phyloP scores from a whole-genome alignment of 2,797 vertebrate species.

The Pseudochirops cupreus region DNA sequence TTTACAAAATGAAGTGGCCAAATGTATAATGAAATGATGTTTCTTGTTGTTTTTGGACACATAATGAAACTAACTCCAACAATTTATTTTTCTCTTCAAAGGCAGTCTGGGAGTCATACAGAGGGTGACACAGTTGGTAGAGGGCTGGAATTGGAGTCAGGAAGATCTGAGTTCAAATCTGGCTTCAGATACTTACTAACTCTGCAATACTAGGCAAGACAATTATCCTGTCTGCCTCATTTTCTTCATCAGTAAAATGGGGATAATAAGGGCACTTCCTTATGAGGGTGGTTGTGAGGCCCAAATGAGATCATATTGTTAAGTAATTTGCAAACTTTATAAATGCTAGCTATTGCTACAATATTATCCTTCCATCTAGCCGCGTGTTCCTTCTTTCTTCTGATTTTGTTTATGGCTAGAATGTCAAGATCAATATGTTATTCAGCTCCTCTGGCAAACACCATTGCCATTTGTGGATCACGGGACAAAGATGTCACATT shows the following conservation, averaged over 20 bases:
- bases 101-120: neutral
- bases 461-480: neutral
- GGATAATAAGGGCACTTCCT: neutral
- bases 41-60: neutral
- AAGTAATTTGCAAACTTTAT: neutral
- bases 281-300: neutral
- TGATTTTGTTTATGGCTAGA: neutral
- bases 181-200: neutral
- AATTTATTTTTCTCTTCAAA: neutral
- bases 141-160: neutral
- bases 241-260: neutral
- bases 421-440: neutral
- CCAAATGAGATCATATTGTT: neutral
- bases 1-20: neutral
- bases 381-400: neutral
- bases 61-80: neutral
- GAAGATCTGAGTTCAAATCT: neutral
- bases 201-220: neutral
- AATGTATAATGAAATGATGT: neutral
- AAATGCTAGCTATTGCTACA: neutral
- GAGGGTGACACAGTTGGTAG: neutral
- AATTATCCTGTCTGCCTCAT: neutral
- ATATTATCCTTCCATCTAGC: neutral
- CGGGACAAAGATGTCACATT: neutral
- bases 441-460: neutral